Percentiles rank a stretch among this genome's conserved stretches.
Evolutionary conservation across 2,797 vertebrate species (phyloP).

Genomic region (Tokudaia muenninki): DNA sequence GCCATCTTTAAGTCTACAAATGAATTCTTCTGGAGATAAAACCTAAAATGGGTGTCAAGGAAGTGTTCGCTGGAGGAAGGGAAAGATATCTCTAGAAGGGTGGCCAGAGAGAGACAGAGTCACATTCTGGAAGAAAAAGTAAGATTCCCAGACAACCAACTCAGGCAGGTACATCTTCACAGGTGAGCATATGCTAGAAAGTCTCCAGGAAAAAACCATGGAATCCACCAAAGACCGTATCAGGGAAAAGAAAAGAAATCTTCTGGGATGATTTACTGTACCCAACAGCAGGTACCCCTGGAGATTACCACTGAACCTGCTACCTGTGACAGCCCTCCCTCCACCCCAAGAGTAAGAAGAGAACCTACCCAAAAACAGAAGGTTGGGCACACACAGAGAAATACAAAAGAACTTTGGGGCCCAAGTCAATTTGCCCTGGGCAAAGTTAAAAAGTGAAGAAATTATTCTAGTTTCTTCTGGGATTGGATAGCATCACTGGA

Average conservation of each 20-base stretch:
- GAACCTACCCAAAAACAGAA: not conserved
- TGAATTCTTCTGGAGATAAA: not conserved
- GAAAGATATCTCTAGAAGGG: not conserved
- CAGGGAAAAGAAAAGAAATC: not conserved
- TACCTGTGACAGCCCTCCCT: not conserved
- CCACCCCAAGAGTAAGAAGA: not conserved
- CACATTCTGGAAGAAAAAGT: no score
- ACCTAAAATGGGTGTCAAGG: not conserved
- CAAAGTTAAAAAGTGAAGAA: not conserved
- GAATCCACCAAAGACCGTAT: not conserved
- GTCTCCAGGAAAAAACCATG: not conserved
- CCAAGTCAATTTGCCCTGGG: not conserved
- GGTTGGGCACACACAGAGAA: not conserved
- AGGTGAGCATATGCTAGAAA: not conserved
- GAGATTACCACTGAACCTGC: not conserved
- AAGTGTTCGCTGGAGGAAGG: not conserved
- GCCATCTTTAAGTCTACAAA: not conserved
- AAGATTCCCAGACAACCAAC: not conserved
- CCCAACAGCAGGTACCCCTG: accelerated
- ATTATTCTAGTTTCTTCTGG: not conserved
- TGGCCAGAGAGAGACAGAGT: not conserved
- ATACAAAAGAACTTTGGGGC: not conserved
- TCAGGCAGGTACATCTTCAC: not conserved
- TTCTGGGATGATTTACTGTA: not conserved
- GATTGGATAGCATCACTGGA: not conserved